Evolutionary conservation across 2,797 vertebrate species (phyloP).

Genomic region (Eulemur mongoz): DNA sequence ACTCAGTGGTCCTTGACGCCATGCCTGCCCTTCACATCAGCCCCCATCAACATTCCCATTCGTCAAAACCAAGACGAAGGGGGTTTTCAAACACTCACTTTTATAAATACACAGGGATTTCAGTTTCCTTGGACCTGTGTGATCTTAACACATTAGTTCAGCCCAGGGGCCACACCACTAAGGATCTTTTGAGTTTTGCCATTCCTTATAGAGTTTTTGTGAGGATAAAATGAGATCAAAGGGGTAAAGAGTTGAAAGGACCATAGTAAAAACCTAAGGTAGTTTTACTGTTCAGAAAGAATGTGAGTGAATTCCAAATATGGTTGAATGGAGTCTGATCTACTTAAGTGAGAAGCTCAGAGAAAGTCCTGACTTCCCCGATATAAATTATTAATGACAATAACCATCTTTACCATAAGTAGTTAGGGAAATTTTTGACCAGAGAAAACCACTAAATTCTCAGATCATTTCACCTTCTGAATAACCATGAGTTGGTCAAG

Average conservation of each 20-base stretch:
- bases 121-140: neutral
- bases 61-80: neutral
- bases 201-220: neutral
- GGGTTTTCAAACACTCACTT: neutral
- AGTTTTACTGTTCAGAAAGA: neutral
- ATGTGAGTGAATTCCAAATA: neutral
- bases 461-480: neutral
- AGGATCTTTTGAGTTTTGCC: neutral
- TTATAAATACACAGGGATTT: neutral
- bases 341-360: neutral
- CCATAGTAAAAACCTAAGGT: neutral
- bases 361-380: neutral
- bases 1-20: neutral
- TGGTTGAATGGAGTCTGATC: neutral
- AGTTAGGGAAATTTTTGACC: neutral
- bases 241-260: conserved; percentile 25
- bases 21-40: neutral
- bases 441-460: neutral
- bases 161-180: neutral
- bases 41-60: neutral
- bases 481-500: neutral
- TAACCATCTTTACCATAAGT: neutral
- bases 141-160: neutral
- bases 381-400: neutral
- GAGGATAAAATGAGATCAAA: neutral